Conservation (phyloP, 30 jellyfish, hydroid and myxozoan genomes). For the Hydractinia symbiolongicarpus region DNA sequence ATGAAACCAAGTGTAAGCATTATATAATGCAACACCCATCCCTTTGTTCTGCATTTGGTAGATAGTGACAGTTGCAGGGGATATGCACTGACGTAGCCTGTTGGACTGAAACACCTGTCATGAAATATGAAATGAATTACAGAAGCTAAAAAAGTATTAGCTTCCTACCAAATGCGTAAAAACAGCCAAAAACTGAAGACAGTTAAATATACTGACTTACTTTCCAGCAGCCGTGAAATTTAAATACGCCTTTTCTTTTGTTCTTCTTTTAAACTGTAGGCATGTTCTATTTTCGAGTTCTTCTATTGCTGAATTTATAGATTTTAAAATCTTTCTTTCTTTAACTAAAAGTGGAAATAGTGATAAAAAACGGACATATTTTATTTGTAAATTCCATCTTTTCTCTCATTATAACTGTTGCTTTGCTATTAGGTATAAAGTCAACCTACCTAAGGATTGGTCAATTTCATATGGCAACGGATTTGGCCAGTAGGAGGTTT, state of each 20-base stretch:
- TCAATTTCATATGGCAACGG: constrained; percentile 36
- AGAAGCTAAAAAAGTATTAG: too few relatives aligned
- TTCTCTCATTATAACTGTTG: too few relatives aligned
- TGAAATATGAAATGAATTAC: neutral
- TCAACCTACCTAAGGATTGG: constrained; percentile 28
- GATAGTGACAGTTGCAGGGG: constrained; percentile 31
- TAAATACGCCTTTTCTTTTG: constrained; percentile 28
- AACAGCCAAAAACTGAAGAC: too few relatives aligned
- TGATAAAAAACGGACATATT: too few relatives aligned
- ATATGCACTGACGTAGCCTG: constrained; percentile 33
- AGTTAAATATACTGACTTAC: neutral
- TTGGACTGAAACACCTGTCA: constrained; percentile 43
- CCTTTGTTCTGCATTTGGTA: constrained; percentile 35
- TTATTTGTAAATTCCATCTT: too few relatives aligned
- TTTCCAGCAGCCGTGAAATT: constrained; percentile 22
- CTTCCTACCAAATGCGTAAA: too few relatives aligned
- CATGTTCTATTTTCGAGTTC: constrained; percentile 40
- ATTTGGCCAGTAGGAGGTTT: constrained; percentile 41
- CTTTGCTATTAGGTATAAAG: too few relatives aligned
- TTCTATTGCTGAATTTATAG: constrained; percentile 25
- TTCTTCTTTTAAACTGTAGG: constrained; percentile 25
- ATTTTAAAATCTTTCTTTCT: constrained; percentile 8
- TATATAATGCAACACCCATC: constrained; percentile 35
- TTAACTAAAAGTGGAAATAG: neutral
- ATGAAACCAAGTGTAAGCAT: constrained; percentile 42